A percentile compares a stretch with the other conserved stretches of the same genome.
Conservation (phyloP, 2,113 vertebrate species). For the Halcyon malimbica region DNA sequence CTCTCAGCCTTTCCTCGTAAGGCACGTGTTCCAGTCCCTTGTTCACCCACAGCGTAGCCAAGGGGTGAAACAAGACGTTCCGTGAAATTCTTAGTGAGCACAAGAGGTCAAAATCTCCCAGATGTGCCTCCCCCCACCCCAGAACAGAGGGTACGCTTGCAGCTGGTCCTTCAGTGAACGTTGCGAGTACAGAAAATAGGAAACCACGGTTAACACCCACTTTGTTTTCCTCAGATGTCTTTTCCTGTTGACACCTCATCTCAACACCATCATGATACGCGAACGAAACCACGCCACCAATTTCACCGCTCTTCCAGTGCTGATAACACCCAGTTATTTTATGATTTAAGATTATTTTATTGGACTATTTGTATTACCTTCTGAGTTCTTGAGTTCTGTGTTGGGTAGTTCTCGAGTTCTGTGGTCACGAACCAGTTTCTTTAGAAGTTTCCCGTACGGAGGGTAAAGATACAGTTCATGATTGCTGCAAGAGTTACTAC, state of each 20-base stretch:
- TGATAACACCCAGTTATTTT: not conserved
- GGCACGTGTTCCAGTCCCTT: too few species aligned
- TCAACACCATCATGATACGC: rapidly evolving
- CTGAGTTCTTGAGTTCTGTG: not conserved
- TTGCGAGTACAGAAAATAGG: not conserved
- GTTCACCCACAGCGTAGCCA: not conserved
- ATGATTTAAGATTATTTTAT: too few species aligned
- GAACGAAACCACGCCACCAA: not conserved
- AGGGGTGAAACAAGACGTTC: not conserved
- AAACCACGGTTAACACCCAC: not conserved
- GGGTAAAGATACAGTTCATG: not conserved
- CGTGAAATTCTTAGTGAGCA: not conserved
- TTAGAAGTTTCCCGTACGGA: not conserved
- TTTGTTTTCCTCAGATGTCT: not conserved
- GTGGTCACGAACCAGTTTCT: rapidly evolving
- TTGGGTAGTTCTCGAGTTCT: not conserved
- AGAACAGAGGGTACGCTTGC: not conserved
- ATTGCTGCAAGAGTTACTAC: not conserved
- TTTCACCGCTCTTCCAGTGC: not conserved
- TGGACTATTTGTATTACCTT: not conserved
- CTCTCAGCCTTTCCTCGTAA: too few species aligned
- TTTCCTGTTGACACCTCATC: not conserved
- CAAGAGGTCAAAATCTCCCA: rapidly evolving
- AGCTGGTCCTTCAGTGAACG: not conserved
- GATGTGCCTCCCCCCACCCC: not conserved